Percentiles rank a stretch among this genome's conserved stretches.
Conservation (phyloP, 1,140 invertebrate species). For the Dendroctonus valens region DNA sequence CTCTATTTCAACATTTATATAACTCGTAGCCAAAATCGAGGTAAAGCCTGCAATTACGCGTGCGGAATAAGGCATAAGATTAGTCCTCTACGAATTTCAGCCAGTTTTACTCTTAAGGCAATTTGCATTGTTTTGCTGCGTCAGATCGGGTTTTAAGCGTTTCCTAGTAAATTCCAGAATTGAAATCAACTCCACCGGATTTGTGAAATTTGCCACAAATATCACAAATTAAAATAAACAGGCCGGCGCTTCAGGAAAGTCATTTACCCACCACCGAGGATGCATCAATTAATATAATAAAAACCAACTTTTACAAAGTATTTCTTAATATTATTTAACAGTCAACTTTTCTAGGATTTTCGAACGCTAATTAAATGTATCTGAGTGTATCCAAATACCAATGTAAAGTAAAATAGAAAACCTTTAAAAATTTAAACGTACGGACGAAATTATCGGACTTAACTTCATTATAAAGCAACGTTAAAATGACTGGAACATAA, state of each 20-base stretch:
- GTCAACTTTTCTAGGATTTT: too few relatives aligned
- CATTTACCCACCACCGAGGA: neutral
- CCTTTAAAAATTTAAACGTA: too few relatives aligned
- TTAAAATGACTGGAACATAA: too few relatives aligned
- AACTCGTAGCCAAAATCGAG: conserved; percentile 21
- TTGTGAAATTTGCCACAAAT: conserved; percentile 18
- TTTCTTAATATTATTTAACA: too few relatives aligned
- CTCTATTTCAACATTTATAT: conserved; percentile 24
- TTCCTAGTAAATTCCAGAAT: conserved; percentile 24
- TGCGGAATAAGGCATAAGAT: conserved; percentile 25
- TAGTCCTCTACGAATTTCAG: conserved; percentile 28
- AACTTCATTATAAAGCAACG: too few relatives aligned
- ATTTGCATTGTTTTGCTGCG: conserved; percentile 30
- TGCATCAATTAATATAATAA: too few relatives aligned
- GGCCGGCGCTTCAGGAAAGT: conserved; percentile 1
- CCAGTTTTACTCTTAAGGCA: conserved; percentile 25
- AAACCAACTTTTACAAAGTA: too few relatives aligned
- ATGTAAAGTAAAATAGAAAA: too few relatives aligned
- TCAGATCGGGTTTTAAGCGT: conserved; percentile 28
- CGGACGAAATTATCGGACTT: too few relatives aligned
- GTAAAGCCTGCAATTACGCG: conserved; percentile 29
- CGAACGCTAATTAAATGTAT: too few relatives aligned
- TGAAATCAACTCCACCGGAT: conserved; percentile 28
- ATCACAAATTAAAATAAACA: conserved; percentile 26
- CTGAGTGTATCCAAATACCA: too few relatives aligned